phyloP scores from a whole-genome alignment of 2,113 vertebrate species.

The Hippoglossus stenolepis region DNA sequence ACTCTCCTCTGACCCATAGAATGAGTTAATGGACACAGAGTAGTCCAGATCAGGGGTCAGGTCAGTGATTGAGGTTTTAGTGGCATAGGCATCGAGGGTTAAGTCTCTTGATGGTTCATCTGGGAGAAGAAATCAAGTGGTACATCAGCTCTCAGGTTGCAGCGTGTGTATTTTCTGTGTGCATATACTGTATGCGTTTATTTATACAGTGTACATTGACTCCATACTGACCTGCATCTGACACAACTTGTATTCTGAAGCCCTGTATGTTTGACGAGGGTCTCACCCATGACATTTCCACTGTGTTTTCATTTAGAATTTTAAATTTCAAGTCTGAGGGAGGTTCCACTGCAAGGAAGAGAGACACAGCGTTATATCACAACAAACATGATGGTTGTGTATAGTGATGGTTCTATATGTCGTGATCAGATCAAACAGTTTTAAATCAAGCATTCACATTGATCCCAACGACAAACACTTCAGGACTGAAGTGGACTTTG shows the following conservation, averaged over 20 bases:
- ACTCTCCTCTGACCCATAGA: constrained; percentile 90
- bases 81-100: constrained; percentile 86
- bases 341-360: constrained; percentile 92
- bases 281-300: constrained; percentile 96
- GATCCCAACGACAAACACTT: constrained; percentile 94
- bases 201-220: neutral
- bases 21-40: constrained; percentile 92
- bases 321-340: constrained; percentile 98
- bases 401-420: constrained; percentile 40
- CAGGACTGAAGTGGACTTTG: constrained; percentile 81
- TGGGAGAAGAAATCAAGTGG: constrained; percentile 68
- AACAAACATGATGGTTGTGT: constrained; percentile 24
- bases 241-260: constrained; percentile 92
- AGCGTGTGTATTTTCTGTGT: neutral
- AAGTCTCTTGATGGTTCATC: constrained; percentile 92
- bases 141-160: neutral
- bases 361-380: constrained; percentile 72
- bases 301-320: constrained; percentile 98
- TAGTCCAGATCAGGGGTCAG: constrained; percentile 91
- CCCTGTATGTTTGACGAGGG: constrained; percentile 89
- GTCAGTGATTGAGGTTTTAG: constrained; percentile 89
- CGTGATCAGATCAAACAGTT: constrained; percentile 68
- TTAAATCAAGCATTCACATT: constrained; percentile 86
- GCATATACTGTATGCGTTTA: neutral
- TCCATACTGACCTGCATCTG: constrained; percentile 88